These are phyloP conservation scores for Mus caroli DNA, from an alignment of 2,797 vertebrate genomes.

Conservation along the genomic window DNA sequence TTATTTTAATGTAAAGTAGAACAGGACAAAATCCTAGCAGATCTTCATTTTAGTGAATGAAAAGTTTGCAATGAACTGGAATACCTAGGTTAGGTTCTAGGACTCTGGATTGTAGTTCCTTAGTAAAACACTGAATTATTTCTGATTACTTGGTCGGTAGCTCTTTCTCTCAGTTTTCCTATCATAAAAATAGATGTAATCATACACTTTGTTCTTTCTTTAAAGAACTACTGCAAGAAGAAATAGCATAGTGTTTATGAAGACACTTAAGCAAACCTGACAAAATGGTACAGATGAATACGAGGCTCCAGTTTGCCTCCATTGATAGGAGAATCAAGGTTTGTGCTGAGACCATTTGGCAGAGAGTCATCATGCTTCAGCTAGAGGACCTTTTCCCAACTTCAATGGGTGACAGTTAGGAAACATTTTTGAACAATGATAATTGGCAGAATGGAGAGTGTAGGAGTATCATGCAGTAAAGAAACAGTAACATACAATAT, in stretches of 20 bases:
- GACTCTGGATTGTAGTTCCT: slow-evolving; percentile 46
- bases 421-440: slow-evolving; percentile 54
- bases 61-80: not conserved
- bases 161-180: slow-evolving; percentile 46
- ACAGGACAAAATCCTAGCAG: slow-evolving; percentile 19
- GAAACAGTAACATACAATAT: slow-evolving; percentile 31
- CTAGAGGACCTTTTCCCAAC: slow-evolving; percentile 24
- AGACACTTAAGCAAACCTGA: slow-evolving; percentile 20
- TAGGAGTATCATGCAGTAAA: slow-evolving; percentile 2
- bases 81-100: slow-evolving; percentile 10
- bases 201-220: slow-evolving; percentile 23
- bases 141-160: not conserved
- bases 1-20: slow-evolving; percentile 49
- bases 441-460: not conserved
- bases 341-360: slow-evolving; percentile 32
- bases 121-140: not conserved
- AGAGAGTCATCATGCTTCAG: slow-evolving; percentile 7
- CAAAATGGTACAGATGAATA: not conserved
- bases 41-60: not conserved
- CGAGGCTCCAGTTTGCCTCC: slow-evolving; percentile 48
- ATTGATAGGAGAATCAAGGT: not conserved
- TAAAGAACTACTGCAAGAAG: slow-evolving; percentile 22
- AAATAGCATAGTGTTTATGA: slow-evolving; percentile 33
- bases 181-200: slow-evolving; percentile 34
- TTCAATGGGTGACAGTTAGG: slow-evolving; percentile 29